Percentiles rank a stretch among this genome's conserved stretches.
Conservation (phyloP, 1,140 invertebrate species). For the Drosophila lacteicornis region DNA sequence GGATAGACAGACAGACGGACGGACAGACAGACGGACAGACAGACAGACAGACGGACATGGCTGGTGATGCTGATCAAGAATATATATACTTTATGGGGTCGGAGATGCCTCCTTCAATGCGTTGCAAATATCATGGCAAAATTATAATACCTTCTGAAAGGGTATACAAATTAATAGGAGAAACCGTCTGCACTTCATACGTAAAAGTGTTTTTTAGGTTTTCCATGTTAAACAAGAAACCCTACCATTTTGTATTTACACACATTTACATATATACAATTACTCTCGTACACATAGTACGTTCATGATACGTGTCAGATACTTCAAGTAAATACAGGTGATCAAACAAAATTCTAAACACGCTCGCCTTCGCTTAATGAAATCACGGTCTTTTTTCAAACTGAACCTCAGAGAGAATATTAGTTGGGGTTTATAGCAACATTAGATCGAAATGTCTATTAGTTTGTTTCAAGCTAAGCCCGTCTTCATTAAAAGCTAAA, state of each 20-base stretch:
- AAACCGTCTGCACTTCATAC: background rate
- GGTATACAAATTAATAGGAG: background rate
- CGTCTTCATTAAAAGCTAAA: background rate
- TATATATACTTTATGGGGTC: too few species aligned
- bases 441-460: background rate
- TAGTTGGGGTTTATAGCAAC: too few species aligned
- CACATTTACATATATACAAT: conserved; percentile 9
- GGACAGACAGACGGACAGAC: too few species aligned
- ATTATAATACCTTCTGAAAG: too few species aligned
- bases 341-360: conserved; percentile 50
- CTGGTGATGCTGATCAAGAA: too few species aligned
- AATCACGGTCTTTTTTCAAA: conserved; percentile 1
- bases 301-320: conserved; percentile 19
- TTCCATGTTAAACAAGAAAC: conserved; percentile 9
- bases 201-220: conserved; percentile 16
- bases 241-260: conserved; percentile 35
- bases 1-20: too few species aligned
- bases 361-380: background rate
- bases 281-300: conserved; percentile 1
- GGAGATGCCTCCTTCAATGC: too few species aligned
- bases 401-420: background rate
- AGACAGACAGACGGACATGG: too few species aligned
- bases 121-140: too few species aligned
- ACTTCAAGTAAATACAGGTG: conserved; percentile 75
- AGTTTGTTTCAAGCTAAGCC: background rate